These are phyloP conservation scores for Rhamphomyia laevipes DNA, from an alignment of 2,888 invertebrate species.

Conservation along the genomic window DNA sequence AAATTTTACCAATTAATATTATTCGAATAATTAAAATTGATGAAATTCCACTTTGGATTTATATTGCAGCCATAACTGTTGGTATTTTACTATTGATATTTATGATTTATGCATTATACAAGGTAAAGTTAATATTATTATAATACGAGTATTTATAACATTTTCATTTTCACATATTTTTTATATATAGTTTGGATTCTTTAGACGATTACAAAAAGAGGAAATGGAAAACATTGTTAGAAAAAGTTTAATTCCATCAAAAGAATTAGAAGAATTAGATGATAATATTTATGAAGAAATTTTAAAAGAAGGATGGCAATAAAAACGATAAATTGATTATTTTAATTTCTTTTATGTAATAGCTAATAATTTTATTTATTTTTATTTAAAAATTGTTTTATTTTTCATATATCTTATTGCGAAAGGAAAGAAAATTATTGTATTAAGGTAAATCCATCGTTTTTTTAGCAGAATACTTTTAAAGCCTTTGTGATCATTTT, in stretches of 20 bases:
- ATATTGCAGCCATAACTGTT: constrained; percentile 26
- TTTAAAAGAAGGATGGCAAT: neutral
- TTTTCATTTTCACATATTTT: constrained; percentile 14
- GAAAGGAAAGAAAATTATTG: no score
- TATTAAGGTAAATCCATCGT: no score
- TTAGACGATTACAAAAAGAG: constrained; percentile 31
- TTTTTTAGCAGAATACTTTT: no score
- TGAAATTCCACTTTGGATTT: constrained; percentile 29
- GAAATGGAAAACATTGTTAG: constrained; percentile 23
- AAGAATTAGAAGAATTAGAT: neutral
- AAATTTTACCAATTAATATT: constrained; percentile 1
- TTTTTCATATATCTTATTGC: no score
- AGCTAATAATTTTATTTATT: no score
- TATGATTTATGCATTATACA: constrained; percentile 22
- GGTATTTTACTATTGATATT: constrained; percentile 27
- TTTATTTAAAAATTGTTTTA: no score
- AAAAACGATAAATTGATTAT: no score
- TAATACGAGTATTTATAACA: neutral
- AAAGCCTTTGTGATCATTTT: no score
- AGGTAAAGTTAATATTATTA: constrained; percentile 10
- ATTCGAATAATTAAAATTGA: no score
- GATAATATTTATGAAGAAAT: neutral
- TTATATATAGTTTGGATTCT: constrained; percentile 34
- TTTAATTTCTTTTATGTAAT: no score
- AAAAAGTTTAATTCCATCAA: neutral